phyloP scores from a whole-genome alignment of 2,797 vertebrate genomes.

The Clarias laeviceps region DNA sequence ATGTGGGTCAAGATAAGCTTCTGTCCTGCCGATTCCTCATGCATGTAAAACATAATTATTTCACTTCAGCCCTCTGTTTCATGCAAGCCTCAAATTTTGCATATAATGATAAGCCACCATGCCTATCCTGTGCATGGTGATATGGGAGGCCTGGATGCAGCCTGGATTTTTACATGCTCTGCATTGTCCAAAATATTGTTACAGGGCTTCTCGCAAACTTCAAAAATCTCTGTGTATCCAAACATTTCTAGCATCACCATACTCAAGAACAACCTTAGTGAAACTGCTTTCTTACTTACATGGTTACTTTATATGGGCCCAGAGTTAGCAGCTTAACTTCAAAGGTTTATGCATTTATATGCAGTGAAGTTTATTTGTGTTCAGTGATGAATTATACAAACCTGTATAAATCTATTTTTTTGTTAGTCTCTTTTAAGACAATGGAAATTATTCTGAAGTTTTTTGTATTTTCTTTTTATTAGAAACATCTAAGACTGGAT shows the following conservation, averaged over 20 bases:
- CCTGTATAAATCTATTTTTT: neutral
- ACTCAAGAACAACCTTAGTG: neutral
- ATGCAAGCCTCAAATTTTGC: constrained; percentile 10
- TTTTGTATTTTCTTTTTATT: neutral
- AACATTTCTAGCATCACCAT: constrained; percentile 7
- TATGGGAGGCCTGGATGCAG: constrained; percentile 25
- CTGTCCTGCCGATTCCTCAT: constrained; percentile 14
- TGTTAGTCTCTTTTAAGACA: neutral
- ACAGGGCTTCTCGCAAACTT: neutral
- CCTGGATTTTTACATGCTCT: constrained; percentile 18
- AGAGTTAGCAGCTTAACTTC: neutral
- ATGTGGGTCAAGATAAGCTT: constrained; percentile 35
- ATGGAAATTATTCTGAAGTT: neutral
- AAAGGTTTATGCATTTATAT: neutral
- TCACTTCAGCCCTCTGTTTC: neutral
- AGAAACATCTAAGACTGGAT: neutral
- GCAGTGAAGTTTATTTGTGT: neutral
- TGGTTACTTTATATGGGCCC: neutral
- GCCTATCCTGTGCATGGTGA: constrained; percentile 1
- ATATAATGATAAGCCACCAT: constrained; percentile 32
- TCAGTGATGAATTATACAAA: too few species aligned
- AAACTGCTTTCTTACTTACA: too few species aligned
- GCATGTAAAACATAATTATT: constrained; percentile 28
- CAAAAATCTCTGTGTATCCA: constrained; percentile 18
- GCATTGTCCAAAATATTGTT: constrained; percentile 17